Conservation (phyloP, 1,140 invertebrate species). For the Solenopsis invicta region DNA sequence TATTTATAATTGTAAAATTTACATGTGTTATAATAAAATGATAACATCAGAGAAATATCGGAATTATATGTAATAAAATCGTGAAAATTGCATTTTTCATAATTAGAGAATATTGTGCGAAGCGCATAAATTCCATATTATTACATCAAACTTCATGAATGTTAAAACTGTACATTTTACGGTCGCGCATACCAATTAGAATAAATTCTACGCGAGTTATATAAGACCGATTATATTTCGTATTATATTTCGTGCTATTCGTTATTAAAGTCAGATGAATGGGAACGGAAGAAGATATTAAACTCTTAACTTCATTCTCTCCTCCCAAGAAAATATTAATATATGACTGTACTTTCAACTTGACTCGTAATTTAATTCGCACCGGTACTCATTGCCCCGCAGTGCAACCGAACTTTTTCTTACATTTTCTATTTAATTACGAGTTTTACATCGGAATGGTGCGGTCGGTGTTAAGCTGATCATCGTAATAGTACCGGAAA, state of each 20-base stretch:
- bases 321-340: constrained; percentile 51
- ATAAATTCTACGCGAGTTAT: constrained; percentile 9
- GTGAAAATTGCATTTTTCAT: not conserved
- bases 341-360: constrained; percentile 47
- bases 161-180: constrained; percentile 23
- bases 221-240: not conserved
- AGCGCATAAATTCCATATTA: constrained; percentile 11
- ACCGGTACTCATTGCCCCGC: constrained; percentile 62
- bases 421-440: constrained; percentile 53
- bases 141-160: not conserved
- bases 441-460: constrained; percentile 12
- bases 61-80: not conserved
- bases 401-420: constrained; percentile 20
- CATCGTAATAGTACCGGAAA: constrained; percentile 41
- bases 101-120: constrained; percentile 2
- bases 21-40: no score
- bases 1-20: constrained; percentile 3
- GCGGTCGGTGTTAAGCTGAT: constrained; percentile 42
- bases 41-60: not conserved
- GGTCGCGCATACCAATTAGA: not conserved
- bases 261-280: constrained; percentile 24
- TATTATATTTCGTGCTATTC: not conserved
- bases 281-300: not conserved
- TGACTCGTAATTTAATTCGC: constrained; percentile 60
- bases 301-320: constrained; percentile 32